Conservation (phyloP, 2,113 vertebrate species). For the Nothobranchius furzeri region DNA sequence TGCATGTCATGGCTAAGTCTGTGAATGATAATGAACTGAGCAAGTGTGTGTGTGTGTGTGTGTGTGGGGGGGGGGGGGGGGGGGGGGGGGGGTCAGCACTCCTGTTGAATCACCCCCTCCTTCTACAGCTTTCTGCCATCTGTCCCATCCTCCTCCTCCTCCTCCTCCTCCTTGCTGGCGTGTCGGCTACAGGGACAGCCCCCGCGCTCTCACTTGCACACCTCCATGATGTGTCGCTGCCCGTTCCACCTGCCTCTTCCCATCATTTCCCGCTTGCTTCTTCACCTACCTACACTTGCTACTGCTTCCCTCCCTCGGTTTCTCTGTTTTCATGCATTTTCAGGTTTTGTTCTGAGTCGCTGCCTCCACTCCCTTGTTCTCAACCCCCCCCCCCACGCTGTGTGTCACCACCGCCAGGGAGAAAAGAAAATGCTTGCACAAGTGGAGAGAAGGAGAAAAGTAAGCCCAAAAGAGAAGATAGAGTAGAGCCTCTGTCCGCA, state of each 20-base stretch:
- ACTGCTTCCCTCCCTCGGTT: conserved; percentile 13
- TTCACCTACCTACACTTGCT: conserved; percentile 66
- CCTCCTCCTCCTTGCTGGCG: conserved; percentile 50
- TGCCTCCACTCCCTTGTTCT: conserved; percentile 39
- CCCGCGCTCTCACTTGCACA: conserved; percentile 62
- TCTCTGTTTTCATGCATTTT: conserved; percentile 15
- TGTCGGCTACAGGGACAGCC: conserved; percentile 54
- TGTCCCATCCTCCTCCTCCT: conserved; percentile 48
- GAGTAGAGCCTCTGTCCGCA: conserved; percentile 11
- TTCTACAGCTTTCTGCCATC: conserved; percentile 36
- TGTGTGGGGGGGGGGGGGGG: conserved; percentile 21
- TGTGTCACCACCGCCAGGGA: conserved; percentile 62
- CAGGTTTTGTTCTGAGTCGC: conserved; percentile 13
- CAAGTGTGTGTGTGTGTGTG: conserved; percentile 33
- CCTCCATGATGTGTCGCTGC: conserved; percentile 72
- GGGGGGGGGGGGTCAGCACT: conserved; percentile 33
- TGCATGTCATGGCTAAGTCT: conserved; percentile 73
- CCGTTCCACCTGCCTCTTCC: conserved; percentile 67
- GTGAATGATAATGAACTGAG: conserved; percentile 79
- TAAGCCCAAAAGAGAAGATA: conserved; percentile 34
- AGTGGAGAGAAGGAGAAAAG: conserved; percentile 30
- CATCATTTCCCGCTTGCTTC: conserved; percentile 46
- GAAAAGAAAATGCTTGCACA: conserved; percentile 50
- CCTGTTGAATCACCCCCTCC: conserved; percentile 64
- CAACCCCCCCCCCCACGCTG: conserved; percentile 33